Percentiles rank a stretch among this genome's conserved stretches.
Evolutionary conservation across 1,140 invertebrate genomes (phyloP).

Genomic region (Nixonia krombeini): DNA sequence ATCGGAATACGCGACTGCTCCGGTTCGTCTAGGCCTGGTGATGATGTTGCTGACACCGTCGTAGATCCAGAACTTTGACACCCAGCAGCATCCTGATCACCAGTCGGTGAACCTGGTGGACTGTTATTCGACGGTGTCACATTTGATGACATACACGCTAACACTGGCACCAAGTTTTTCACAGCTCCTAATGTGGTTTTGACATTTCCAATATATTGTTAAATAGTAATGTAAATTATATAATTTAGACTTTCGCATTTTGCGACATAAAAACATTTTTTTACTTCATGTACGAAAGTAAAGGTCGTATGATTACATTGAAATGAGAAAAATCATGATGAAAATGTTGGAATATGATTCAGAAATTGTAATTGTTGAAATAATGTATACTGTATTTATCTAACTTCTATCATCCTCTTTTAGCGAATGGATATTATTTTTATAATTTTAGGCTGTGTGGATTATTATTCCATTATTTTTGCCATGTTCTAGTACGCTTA

Average conservation of each 20-base stretch:
- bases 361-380: too few relatives aligned
- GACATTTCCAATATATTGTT: background rate
- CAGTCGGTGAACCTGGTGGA: conserved; percentile 70
- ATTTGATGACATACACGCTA: conserved; percentile 72
- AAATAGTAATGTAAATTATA: conserved; percentile 8
- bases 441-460: too few relatives aligned
- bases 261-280: background rate
- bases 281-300: too few relatives aligned
- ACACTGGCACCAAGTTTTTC: conserved; percentile 75
- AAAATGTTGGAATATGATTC: too few relatives aligned
- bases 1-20: conserved; percentile 67
- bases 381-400: too few relatives aligned
- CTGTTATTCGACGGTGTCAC: conserved; percentile 65
- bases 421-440: too few relatives aligned
- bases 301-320: too few relatives aligned
- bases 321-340: too few relatives aligned
- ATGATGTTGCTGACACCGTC: conserved; percentile 84
- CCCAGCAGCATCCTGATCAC: conserved; percentile 66
- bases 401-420: too few relatives aligned
- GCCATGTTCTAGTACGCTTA: too few relatives aligned
- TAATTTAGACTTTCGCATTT: background rate
- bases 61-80: conserved; percentile 79
- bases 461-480: too few relatives aligned
- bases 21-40: conserved; percentile 78
- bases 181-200: conserved; percentile 56